Evolutionary conservation across 2,113 vertebrate genomes (phyloP).

Genomic region (Zosterops hypoxanthus): DNA sequence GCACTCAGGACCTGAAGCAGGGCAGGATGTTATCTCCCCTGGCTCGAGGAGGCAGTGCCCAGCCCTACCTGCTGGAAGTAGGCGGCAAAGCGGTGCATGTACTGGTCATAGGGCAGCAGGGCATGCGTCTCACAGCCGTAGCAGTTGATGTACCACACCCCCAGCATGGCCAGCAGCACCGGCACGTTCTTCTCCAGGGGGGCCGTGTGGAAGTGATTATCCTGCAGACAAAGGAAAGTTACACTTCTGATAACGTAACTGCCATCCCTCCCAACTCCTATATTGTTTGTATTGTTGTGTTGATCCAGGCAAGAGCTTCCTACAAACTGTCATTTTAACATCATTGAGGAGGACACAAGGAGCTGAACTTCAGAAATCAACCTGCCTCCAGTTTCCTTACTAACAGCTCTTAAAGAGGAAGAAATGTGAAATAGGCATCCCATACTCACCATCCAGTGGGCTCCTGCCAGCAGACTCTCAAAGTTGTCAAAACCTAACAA

Average conservation of each 20-base stretch:
- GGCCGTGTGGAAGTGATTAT: constrained; percentile 88
- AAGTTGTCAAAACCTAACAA: constrained; percentile 86
- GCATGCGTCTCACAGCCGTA: constrained; percentile 92
- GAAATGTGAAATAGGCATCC: neutral
- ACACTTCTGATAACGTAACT: neutral
- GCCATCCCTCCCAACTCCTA: neutral
- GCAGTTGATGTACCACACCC: constrained; percentile 97
- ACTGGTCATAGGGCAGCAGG: constrained; percentile 96
- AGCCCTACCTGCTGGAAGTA: constrained; percentile 95
- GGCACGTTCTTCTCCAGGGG: constrained; percentile 92
- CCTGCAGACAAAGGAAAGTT: constrained; percentile 68
- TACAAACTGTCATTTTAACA: neutral
- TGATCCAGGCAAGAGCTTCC: neutral
- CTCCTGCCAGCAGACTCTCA: constrained; percentile 89
- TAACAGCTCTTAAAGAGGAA: neutral
- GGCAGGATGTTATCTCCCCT: fast-evolving
- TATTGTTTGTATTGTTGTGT: neutral
- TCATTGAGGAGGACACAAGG: fast-evolving
- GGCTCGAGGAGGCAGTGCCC: neutral
- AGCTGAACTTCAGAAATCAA: neutral
- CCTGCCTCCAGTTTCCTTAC: neutral
- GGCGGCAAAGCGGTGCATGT: constrained; percentile 96
- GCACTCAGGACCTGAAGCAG: neutral
- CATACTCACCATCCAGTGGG: constrained; percentile 95
- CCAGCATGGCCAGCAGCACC: constrained; percentile 89